phyloP scores from a whole-genome alignment of 2,888 invertebrate species.

The Lathronympha strigana region DNA sequence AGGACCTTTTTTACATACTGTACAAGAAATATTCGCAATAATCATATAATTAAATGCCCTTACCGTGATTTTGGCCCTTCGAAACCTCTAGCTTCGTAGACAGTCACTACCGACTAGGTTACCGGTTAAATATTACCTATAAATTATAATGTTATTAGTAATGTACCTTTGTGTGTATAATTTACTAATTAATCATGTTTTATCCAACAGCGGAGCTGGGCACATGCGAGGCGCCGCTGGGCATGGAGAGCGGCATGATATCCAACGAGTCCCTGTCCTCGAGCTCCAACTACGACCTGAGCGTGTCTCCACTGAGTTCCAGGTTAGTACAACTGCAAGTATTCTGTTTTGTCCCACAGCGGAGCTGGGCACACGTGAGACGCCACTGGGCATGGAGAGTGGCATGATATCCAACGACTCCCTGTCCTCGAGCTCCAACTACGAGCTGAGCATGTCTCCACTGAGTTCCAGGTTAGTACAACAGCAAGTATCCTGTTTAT shows the following conservation, averaged over 20 bases:
- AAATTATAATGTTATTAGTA: no score
- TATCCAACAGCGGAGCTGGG: constrained; percentile 79
- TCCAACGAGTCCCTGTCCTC: constrained; percentile 93
- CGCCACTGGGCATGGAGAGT: constrained; percentile 94
- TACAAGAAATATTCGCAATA: no score
- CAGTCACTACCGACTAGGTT: no score
- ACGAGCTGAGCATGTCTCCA: constrained; percentile 93
- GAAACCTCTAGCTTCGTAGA: no score
- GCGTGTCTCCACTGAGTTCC: constrained; percentile 94
- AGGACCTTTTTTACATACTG: no score
- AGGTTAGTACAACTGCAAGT: constrained; percentile 86
- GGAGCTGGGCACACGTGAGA: constrained; percentile 87
- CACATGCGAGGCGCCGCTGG: constrained; percentile 89
- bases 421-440: constrained; percentile 93
- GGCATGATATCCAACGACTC: constrained; percentile 93
- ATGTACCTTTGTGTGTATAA: no score
- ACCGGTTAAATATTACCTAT: no score
- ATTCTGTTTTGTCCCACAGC: constrained; percentile 58
- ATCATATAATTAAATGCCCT: no score
- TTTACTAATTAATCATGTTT: not conserved
- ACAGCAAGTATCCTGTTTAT: no score
- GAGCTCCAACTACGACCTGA: constrained; percentile 93
- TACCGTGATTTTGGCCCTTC: no score
- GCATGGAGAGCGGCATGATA: constrained; percentile 94
- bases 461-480: constrained; percentile 91